Conservation (phyloP, 2,797 vertebrate genomes). For the Picus viridis region DNA sequence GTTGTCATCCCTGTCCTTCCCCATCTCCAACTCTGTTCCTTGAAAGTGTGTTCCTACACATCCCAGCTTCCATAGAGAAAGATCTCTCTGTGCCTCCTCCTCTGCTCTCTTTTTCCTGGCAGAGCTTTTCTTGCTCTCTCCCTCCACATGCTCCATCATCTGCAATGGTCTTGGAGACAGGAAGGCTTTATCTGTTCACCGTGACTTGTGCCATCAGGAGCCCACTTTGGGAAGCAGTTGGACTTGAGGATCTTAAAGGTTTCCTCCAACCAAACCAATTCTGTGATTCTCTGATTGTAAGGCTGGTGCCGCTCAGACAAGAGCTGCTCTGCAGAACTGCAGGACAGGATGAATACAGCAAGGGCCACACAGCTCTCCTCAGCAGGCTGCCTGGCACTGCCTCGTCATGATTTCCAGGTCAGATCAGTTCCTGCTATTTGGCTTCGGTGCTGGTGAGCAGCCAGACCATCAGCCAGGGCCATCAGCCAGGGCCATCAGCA, state of each 20-base stretch:
- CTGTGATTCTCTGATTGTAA: neutral
- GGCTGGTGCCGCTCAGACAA: rapidly evolving
- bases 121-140: neutral
- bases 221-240: neutral
- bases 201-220: rapidly evolving
- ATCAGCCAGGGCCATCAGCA: neutral
- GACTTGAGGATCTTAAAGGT: neutral
- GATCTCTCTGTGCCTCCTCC: neutral
- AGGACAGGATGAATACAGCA: rapidly evolving
- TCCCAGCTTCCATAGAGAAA: neutral
- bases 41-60: neutral
- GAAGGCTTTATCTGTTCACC: neutral
- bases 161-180: neutral
- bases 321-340: neutral
- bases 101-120: neutral
- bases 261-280: neutral
- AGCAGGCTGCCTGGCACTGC: neutral
- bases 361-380: rapidly evolving
- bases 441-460: rapidly evolving
- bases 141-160: rapidly evolving
- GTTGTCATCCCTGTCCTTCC: neutral
- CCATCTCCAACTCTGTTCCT: neutral
- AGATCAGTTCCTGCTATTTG: neutral
- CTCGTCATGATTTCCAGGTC: neutral
- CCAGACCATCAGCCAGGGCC: neutral